Evolutionary conservation across 1,140 invertebrate genomes (phyloP).

Genomic region (Dryas iulia): DNA sequence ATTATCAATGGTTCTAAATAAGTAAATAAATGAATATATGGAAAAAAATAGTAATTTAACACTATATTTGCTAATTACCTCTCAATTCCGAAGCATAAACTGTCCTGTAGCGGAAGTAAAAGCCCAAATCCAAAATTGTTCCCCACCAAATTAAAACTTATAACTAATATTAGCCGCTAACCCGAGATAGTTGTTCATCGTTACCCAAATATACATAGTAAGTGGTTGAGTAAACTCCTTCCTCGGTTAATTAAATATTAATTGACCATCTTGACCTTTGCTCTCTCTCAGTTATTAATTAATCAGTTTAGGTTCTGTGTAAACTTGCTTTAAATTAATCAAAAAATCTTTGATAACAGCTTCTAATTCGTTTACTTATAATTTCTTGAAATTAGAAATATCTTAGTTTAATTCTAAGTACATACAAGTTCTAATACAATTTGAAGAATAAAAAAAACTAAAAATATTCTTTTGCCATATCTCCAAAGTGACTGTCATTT

Average conservation of each 20-base stretch:
- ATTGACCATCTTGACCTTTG: background rate
- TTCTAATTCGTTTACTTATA: background rate
- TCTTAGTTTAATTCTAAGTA: no score
- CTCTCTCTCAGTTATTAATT: background rate
- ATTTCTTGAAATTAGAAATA: background rate
- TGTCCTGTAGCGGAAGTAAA: no score
- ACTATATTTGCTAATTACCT: no score
- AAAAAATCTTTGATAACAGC: background rate
- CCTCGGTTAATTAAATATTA: background rate
- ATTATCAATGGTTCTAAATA: no score
- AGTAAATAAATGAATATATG: no score
- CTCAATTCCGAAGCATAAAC: no score
- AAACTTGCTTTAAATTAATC: background rate
- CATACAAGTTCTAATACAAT: no score
- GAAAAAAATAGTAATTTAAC: no score
- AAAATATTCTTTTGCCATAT: no score
- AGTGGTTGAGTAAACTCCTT: background rate
- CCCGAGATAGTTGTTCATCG: background rate
- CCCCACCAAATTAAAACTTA: background rate
- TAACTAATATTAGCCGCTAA: background rate
- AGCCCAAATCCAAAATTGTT: background rate
- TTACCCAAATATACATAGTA: background rate
- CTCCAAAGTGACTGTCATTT: no score
- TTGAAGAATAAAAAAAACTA: no score
- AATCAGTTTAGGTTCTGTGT: background rate